Conservation (phyloP, 2,888 invertebrate species). For the Drosophila lacicola region DNA sequence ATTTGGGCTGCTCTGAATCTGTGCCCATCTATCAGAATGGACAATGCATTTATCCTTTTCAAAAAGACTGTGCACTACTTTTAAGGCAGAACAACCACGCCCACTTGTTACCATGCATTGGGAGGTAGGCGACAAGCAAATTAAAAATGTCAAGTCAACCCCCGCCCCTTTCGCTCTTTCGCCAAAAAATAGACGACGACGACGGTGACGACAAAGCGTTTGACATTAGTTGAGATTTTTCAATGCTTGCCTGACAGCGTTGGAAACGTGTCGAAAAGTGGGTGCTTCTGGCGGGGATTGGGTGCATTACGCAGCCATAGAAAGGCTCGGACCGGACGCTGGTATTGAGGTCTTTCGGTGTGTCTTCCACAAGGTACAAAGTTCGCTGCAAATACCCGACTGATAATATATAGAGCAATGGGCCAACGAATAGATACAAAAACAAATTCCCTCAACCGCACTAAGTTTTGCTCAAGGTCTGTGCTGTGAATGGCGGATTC, state of each 20-base stretch:
- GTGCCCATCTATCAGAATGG: constrained; percentile 42
- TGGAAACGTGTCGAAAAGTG: constrained; percentile 53
- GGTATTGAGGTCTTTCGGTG: constrained; percentile 8
- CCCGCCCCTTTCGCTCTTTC: neutral
- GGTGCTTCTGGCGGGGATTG: constrained; percentile 9
- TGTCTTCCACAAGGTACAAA: constrained; percentile 36
- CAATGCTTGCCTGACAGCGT: constrained; percentile 50
- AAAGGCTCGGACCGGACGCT: constrained; percentile 32
- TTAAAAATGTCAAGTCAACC: constrained; percentile 57
- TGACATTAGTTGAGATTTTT: constrained; percentile 75
- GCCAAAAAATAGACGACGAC: neutral
- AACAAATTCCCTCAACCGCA: constrained; percentile 36
- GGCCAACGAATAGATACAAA: constrained; percentile 37
- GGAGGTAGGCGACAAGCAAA: constrained; percentile 69
- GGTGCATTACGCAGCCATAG: constrained; percentile 61
- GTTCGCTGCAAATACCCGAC: constrained; percentile 22
- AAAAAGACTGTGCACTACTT: constrained; percentile 12
- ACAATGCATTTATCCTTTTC: constrained; percentile 50
- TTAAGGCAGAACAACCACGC: neutral
- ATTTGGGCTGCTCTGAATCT: constrained; percentile 15
- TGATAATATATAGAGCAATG: constrained; percentile 12
- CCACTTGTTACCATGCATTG: constrained; percentile 47
- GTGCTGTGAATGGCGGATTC: constrained; percentile 33
- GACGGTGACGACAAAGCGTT: constrained; percentile 69
- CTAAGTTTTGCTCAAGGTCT: constrained; percentile 67